Percentiles rank a stretch among this genome's conserved stretches.
Conservation (phyloP, 2,888 invertebrate species). For the Parthenolecanium corni region DNA sequence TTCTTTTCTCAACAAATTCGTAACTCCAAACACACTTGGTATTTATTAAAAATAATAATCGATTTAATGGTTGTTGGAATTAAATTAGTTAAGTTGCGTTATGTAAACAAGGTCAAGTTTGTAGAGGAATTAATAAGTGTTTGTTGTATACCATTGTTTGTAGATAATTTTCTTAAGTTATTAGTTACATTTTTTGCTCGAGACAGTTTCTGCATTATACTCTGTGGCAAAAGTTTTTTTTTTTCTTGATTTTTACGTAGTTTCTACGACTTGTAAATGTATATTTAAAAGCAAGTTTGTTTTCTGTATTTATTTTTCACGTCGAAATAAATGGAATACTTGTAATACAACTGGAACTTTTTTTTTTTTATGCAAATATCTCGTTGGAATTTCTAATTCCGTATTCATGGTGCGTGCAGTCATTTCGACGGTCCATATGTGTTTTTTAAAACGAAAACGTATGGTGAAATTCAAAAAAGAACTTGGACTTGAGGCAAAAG, state of each 20-base stretch:
- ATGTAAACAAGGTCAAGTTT: neutral
- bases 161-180: conserved; percentile 10
- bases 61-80: too few species aligned
- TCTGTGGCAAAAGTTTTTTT: neutral
- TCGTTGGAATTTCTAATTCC: too few species aligned
- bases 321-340: conserved; percentile 22
- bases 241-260: conserved; percentile 3
- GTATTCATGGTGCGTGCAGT: too few species aligned
- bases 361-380: too few species aligned
- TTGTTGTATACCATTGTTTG: conserved; percentile 13
- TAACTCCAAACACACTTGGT: conserved; percentile 8
- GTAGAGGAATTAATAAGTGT: conserved; percentile 11
- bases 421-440: too few species aligned
- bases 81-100: neutral
- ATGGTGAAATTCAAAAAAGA: too few species aligned
- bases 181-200: conserved; percentile 17
- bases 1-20: neutral
- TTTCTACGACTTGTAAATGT: conserved; percentile 5
- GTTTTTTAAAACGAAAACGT: too few species aligned
- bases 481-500: too few species aligned
- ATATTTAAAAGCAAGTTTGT: conserved; percentile 12
- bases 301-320: conserved; percentile 22
- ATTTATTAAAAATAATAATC: too few species aligned
- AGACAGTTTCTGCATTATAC: neutral
- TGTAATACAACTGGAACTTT: conserved; percentile 5